A percentile compares a stretch with the other conserved stretches of the same genome.
These are phyloP conservation scores for Halcyon malimbica DNA, from an alignment of 2,113 vertebrate species.

Conservation along the genomic window DNA sequence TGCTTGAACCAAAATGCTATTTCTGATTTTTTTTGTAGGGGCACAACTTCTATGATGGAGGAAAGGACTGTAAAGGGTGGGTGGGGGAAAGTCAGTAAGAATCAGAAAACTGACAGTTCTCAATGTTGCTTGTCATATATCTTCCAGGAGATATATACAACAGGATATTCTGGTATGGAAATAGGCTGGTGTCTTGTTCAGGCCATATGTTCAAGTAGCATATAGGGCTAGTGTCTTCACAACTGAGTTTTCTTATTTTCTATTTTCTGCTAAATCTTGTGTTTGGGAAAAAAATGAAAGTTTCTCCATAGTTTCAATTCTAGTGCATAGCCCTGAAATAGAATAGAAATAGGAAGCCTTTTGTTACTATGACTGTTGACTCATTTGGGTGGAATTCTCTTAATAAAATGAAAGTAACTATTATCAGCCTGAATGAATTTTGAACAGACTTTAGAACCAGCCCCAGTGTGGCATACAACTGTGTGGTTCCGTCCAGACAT, in stretches of 20 bases:
- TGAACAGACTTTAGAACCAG: background rate
- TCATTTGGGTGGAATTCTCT: background rate
- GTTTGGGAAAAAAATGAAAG: background rate
- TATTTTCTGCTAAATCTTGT: background rate
- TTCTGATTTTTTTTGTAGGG: background rate
- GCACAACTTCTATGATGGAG: background rate
- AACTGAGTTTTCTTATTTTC: background rate
- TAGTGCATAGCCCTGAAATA: background rate
- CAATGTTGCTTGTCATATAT: background rate
- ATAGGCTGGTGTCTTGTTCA: background rate
- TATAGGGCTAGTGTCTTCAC: background rate
- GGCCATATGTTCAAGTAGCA: background rate
- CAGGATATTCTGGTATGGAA: background rate
- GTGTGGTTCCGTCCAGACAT: background rate
- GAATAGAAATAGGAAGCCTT: background rate
- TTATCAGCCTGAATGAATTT: background rate
- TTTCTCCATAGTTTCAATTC: background rate
- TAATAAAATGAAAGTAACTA: background rate
- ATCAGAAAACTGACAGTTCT: background rate
- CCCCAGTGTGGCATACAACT: background rate
- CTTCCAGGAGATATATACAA: background rate
- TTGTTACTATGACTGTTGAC: background rate
- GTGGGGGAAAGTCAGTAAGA: background rate
- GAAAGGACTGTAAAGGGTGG: background rate
- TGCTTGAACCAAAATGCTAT: background rate